Evolutionary conservation across 2,113 vertebrate genomes (phyloP).

Genomic region (Pomatorhinus ruficollis): DNA sequence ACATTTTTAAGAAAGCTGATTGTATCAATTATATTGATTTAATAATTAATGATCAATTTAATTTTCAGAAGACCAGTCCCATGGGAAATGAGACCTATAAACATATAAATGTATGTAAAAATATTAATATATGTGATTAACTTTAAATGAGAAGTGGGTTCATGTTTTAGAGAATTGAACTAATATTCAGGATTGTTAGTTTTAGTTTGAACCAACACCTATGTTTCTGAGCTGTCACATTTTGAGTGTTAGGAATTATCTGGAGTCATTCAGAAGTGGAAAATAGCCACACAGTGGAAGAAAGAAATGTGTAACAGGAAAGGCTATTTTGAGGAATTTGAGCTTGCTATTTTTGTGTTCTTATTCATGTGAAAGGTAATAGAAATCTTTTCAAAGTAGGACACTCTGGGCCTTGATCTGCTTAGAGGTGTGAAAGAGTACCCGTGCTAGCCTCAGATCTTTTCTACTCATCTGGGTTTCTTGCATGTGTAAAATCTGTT

Average conservation of each 20-base stretch:
- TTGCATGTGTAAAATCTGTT: not conserved
- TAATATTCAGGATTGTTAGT: not conserved
- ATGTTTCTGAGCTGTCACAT: not conserved
- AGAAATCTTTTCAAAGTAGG: not conserved
- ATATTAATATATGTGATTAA: not conserved
- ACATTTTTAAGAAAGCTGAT: not conserved
- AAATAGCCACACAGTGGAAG: not conserved
- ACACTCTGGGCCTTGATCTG: not conserved
- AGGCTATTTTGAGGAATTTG: not conserved
- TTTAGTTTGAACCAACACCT: not conserved
- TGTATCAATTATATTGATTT: not conserved
- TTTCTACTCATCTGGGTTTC: not conserved
- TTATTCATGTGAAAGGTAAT: not conserved
- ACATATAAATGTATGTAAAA: not conserved
- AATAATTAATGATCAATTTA: not conserved
- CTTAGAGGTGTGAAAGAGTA: not conserved
- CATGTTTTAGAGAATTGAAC: not conserved
- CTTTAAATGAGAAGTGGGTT: not conserved
- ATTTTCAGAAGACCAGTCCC: not conserved
- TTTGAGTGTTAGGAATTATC: not conserved
- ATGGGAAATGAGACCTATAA: not conserved
- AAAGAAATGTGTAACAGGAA: not conserved
- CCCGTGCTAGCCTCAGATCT: not conserved
- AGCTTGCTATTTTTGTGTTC: not conserved
- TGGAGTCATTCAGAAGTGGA: not conserved